Conservation (phyloP, 2,113 vertebrate species). For the Microcebus murinus region DNA sequence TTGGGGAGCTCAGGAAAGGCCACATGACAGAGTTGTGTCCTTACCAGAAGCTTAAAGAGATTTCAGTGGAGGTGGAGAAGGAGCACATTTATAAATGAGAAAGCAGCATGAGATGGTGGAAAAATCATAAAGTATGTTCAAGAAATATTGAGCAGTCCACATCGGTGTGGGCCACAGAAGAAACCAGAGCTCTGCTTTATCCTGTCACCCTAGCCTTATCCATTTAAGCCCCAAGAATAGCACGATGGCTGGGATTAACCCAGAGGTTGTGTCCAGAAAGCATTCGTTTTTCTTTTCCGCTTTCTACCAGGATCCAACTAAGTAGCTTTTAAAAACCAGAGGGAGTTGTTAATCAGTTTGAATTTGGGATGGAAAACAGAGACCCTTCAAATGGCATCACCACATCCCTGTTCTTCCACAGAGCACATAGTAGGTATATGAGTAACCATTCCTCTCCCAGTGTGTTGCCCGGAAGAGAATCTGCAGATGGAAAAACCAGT, state of each 20-base stretch:
- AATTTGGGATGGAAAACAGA: not conserved
- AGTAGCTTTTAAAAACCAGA: not conserved
- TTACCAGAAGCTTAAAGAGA: not conserved
- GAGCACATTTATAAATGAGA: not conserved
- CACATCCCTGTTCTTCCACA: not conserved
- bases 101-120: not conserved
- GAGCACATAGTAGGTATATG: not conserved
- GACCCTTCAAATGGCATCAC: not conserved
- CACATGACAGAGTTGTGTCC: not conserved
- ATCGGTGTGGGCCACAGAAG: not conserved
- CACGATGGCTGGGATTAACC: not conserved
- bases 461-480: not conserved
- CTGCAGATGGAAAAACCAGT: not conserved
- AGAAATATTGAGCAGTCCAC: not conserved
- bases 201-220: not conserved
- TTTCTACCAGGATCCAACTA: not conserved
- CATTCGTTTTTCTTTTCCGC: not conserved
- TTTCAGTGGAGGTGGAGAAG: not conserved
- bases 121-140: not conserved
- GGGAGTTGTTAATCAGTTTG: not conserved
- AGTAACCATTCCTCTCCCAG: not conserved
- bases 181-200: not conserved
- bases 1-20: not conserved
- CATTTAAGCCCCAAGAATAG: not conserved
- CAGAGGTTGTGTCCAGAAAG: slow-evolving; percentile 15